Base-by-base conservation (phyloP, 2,113 vertebrate genomes). In the Brachyistius frenatus region DNA sequence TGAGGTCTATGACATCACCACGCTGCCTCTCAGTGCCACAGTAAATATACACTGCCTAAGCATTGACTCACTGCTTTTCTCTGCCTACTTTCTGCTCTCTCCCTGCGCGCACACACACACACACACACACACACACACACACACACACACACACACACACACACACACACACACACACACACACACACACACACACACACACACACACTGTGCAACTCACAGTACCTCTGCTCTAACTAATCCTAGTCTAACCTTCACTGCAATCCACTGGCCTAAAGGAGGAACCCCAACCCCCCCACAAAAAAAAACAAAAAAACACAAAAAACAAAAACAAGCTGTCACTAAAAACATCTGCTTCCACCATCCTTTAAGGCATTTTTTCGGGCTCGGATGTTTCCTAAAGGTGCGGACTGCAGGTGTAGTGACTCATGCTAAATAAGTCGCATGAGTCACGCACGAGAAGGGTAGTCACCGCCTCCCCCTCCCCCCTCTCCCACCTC, bases 361-460 rank as follows among this genome's bases (percentile, higher is more conserved):
- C 54, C 52, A 37, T 50, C 63, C 73, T 65, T 85, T 64, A 63
- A 76, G 65, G 58, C 69, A 73, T 87, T 63, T 78, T 23, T 72
- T 76, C 73, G 77, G 63, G 66, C 78, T 64, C 33, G n/a, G 57
- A 49, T 66, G 72, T 55, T 23, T 73, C 80, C 76, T 16, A 30
- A 78, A 88, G 83, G 73, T 85, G 82, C 72, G 73, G 74, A 73
- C 44, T 11, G 23, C 66, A 70, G 23, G 61, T 31, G 75, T 52
- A 53, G 71, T 89, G 83, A 89, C 78, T 90, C 83, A 84, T 56
- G 35, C 72, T 36, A 71, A 81, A 73, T 73, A 72, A 35, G 79
- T 47, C 4, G 72, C 36, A 85, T 87, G 86, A 91, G 81, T 91
- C 87, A 93, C 47, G 76, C 71, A 35, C 15, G 10, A 68, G 65